These are phyloP conservation scores for Leptodactylus fuscus DNA, from an alignment of 2,113 vertebrate genomes.

Conservation along the genomic window DNA sequence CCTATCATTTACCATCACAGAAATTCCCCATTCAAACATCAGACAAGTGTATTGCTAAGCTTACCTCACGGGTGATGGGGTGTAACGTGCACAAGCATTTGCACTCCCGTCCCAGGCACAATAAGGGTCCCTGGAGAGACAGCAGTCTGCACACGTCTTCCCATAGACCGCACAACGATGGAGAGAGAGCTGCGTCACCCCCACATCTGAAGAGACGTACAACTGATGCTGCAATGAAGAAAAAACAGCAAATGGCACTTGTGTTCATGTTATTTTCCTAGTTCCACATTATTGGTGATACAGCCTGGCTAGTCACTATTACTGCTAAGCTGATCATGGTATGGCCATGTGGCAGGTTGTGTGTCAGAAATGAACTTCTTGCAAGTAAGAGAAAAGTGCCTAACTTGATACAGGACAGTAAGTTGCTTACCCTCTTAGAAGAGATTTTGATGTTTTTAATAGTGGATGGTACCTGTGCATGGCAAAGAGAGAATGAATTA, in stretches of 20 bases:
- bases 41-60: background rate
- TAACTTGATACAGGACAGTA: no score
- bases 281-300: no score
- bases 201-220: conserved; percentile 82
- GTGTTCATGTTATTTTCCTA: no score
- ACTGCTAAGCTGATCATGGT: no score
- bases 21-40: background rate
- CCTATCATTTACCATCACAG: background rate
- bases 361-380: no score
- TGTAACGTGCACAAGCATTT: conserved; percentile 82
- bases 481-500: background rate
- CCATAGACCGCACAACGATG: conserved; percentile 82
- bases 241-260: background rate
- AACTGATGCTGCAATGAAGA: conserved; percentile 79
- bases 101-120: conserved; percentile 84
- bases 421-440: conserved; percentile 78
- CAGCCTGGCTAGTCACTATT: no score
- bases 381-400: no score
- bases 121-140: conserved; percentile 84
- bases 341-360: no score
- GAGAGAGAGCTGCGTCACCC: conserved; percentile 83
- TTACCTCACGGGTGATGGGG: conserved; percentile 78
- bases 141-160: conserved; percentile 84
- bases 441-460: conserved; percentile 85
- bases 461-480: conserved; percentile 74